These are phyloP conservation scores for Hydrozoanthus tunicans DNA, from an alignment of 64 coral and sea anemone genomes.

Conservation along the genomic window DNA sequence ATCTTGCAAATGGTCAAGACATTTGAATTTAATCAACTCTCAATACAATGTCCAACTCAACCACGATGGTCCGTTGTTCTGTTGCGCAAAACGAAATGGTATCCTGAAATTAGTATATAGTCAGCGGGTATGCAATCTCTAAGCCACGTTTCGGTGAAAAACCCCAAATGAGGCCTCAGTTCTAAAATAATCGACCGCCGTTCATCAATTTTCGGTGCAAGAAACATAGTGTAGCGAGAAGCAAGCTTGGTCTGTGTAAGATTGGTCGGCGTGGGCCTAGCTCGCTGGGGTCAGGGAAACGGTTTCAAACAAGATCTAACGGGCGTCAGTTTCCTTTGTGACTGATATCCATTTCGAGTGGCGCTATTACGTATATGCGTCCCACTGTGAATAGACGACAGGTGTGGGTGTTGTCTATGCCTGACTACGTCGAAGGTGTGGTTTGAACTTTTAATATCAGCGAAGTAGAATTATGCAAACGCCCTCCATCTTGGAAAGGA, in stretches of 20 bases:
- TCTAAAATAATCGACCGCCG: conserved; percentile 18
- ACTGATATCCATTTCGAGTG: neutral
- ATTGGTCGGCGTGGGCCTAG: neutral
- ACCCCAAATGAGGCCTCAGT: no score
- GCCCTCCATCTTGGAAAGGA: conserved; percentile 14
- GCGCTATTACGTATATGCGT: conserved; percentile 44
- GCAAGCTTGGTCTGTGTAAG: conserved; percentile 13
- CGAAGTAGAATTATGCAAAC: conserved; percentile 11
- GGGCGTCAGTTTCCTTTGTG: conserved; percentile 35
- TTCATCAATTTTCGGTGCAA: conserved; percentile 52
- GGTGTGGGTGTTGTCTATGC: neutral
- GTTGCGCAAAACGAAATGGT: conserved; percentile 19
- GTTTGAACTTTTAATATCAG: neutral
- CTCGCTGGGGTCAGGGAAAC: conserved; percentile 1
- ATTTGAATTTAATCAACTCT: conserved; percentile 30
- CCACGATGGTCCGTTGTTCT: conserved; percentile 22
- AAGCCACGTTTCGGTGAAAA: neutral
- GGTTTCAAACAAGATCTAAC: conserved; percentile 47
- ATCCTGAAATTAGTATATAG: conserved; percentile 20
- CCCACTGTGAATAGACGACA: neutral
- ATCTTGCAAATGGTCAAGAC: conserved; percentile 12
- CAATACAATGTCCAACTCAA: conserved; percentile 52
- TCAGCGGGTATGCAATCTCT: neutral
- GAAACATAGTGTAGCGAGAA: no score
- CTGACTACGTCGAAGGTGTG: neutral